A percentile compares a stretch with the other conserved stretches of the same genome.
phyloP scores from a whole-genome alignment of 2,797 vertebrate genomes.

The Gallinago solitaria region DNA sequence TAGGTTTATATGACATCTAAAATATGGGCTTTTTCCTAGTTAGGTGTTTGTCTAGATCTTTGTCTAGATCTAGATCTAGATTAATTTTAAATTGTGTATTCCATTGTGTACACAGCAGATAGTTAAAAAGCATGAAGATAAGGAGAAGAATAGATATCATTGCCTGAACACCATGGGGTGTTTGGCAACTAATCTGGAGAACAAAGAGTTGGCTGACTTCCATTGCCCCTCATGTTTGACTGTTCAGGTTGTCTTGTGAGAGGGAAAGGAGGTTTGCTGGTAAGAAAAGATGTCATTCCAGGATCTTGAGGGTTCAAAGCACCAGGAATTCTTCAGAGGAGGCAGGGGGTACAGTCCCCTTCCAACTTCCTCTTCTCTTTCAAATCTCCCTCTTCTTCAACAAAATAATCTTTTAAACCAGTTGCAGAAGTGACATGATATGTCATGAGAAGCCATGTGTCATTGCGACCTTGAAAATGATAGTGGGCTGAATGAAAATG shows the following conservation, averaged over 20 bases:
- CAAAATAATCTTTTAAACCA: neutral
- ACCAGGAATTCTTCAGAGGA: neutral
- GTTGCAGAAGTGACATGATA: neutral
- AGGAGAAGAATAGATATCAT: neutral
- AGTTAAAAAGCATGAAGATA: neutral
- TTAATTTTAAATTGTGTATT: neutral
- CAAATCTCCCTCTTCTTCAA: neutral
- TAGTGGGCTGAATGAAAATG: neutral
- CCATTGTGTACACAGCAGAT: neutral
- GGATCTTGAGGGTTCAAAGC: neutral
- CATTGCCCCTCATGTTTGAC: fast-evolving
- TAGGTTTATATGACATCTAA: neutral
- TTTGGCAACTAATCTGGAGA: neutral
- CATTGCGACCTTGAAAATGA: neutral
- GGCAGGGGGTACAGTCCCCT: fast-evolving
- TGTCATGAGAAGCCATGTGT: neutral
- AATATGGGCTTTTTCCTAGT: neutral
- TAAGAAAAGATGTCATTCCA: neutral
- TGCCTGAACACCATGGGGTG: neutral
- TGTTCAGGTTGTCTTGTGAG: neutral
- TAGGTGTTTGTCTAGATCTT: neutral
- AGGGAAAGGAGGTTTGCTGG: neutral
- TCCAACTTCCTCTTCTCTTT: neutral
- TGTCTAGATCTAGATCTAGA: neutral
- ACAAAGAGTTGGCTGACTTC: neutral